Conservation (phyloP, 2,888 invertebrate species). For the Volucella zonaria region DNA sequence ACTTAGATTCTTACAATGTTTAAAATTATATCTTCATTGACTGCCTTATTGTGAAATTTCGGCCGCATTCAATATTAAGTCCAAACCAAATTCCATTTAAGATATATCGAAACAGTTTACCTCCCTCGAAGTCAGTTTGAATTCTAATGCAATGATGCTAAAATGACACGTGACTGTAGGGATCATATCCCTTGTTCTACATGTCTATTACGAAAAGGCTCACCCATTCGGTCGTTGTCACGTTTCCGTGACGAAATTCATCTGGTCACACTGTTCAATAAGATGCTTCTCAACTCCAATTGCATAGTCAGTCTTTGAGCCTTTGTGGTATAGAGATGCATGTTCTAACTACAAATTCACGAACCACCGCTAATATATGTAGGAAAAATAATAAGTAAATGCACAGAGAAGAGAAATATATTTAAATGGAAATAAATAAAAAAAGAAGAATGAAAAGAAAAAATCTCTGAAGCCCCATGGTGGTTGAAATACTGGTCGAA, state of each 20-base stretch:
- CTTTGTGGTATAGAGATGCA: slow-evolving; percentile 27
- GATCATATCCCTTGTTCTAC: no score
- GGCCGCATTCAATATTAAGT: no score
- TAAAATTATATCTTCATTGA: no score
- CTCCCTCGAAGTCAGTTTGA: no score
- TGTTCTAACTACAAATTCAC: slow-evolving; percentile 59
- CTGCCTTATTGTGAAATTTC: no score
- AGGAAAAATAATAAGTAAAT: slow-evolving; percentile 35
- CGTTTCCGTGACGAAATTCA: neutral
- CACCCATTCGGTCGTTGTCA: neutral
- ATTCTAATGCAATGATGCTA: no score
- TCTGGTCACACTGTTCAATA: neutral
- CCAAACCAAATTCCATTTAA: no score
- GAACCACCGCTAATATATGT: slow-evolving; percentile 46
- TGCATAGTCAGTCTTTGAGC: neutral
- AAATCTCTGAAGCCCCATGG: slow-evolving; percentile 46
- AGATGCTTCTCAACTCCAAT: neutral
- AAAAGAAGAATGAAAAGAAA: slow-evolving; percentile 11
- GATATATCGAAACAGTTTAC: no score
- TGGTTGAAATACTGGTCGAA: slow-evolving; percentile 44
- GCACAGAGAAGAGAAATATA: slow-evolving; percentile 27
- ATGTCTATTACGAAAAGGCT: neutral
- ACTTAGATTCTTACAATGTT: no score
- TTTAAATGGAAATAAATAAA: no score
- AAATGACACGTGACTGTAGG: no score